Evolutionary conservation across 2,888 invertebrate genomes (phyloP), one percentile per base, ranked within the genome.

Genomic region (Terebella lapidaria): DNA sequence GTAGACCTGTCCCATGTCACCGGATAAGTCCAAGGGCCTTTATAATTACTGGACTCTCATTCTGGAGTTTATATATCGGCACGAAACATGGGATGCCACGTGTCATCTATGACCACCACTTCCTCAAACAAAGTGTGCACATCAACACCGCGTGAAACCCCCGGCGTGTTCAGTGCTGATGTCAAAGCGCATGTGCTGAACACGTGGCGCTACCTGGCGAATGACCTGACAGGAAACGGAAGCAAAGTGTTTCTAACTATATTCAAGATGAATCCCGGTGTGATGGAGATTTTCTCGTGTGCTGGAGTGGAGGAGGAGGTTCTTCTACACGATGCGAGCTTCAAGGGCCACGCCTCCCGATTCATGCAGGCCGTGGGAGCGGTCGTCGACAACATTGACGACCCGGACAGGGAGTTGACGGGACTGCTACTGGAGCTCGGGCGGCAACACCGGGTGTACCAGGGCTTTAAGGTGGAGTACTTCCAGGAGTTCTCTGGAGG

Each of bases 291-390:
- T 10, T 49, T 49, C 24, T 24, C 49, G 5, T 49, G 49, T 22
- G 18, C 18, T 10, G 67, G 68, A 47, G 58, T 64, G 26, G 65
- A 66, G 24, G 70, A 67, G n/a, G 68, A 71, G 10, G 59, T 45
- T 1, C 60, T 72, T 22, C n/a, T 68, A 24, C 54, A 56, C 1
- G 65, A 72, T 56, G 47, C 27, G 5, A 56, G 51, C 51, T 60
- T 60, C 51, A 67, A 63, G 51, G 70, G 70, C 4, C 73, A 73
- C 51, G 72, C 73, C 18, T 65, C 71, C n/a, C 59, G 73, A 18
- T 73, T 73, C 57, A 72, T 73, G 71, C 73, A 73, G 56, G 72
- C 71, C 18, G 70, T 73, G 24, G 71, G 71, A 1, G 72, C 73
- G 0, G 71, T 70, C 1, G 67, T 73, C 0, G 72, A 72, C 30